Conservation (phyloP, 2,797 vertebrate genomes). For the Molothrus ater region DNA sequence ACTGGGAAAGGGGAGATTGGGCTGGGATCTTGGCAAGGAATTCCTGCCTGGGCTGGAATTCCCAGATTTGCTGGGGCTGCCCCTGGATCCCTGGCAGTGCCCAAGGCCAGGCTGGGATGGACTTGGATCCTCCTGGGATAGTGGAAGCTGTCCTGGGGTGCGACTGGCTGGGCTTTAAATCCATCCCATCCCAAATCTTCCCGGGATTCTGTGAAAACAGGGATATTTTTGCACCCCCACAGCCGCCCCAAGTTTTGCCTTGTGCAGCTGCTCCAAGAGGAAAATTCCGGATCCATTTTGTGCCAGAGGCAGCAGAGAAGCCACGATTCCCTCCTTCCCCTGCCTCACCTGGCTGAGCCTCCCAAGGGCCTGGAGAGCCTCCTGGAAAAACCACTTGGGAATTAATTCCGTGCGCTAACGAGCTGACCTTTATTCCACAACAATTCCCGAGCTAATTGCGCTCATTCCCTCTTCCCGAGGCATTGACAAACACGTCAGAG, state of each 20-base stretch:
- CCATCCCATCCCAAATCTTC: background rate
- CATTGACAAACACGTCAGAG: background rate
- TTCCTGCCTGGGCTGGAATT: background rate
- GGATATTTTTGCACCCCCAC: background rate
- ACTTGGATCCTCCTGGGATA: accelerated
- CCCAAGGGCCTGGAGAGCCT: background rate
- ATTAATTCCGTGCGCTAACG: background rate
- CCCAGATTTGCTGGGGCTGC: background rate
- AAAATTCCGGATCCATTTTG: background rate
- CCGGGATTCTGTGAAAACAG: accelerated
- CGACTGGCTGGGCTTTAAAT: background rate
- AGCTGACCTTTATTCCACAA: background rate
- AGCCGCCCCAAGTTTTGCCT: accelerated
- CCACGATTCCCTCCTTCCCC: background rate
- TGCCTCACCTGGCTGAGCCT: background rate
- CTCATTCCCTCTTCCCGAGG: background rate
- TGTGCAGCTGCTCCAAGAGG: background rate
- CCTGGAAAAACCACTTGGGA: background rate
- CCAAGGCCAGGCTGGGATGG: background rate
- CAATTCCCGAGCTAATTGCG: background rate
- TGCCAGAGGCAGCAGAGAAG: background rate
- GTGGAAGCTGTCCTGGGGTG: accelerated
- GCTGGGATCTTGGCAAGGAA: background rate
- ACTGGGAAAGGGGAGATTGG: background rate
- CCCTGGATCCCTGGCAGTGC: background rate